Percentiles rank a stretch among this genome's conserved stretches.
Conservation (phyloP, 2,113 vertebrate species). For the Montifringilla adamsi region DNA sequence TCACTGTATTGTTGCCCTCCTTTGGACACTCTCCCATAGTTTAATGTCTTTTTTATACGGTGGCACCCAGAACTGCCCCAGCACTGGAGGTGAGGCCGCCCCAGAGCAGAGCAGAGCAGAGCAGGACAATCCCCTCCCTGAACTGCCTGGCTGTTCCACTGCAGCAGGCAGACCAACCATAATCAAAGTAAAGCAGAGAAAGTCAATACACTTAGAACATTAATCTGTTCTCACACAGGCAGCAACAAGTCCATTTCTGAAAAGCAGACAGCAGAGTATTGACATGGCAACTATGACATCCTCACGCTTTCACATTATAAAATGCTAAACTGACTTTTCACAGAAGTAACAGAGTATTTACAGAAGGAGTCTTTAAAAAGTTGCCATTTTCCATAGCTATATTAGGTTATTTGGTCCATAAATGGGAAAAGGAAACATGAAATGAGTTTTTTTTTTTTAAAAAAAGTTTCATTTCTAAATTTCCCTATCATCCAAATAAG, state of each 20-base stretch:
- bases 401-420: background rate
- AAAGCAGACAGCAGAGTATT: background rate
- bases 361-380: background rate
- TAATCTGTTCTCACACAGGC: background rate
- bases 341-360: background rate
- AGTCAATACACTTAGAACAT: background rate
- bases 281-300: background rate
- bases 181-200: background rate
- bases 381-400: background rate
- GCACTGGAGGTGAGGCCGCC: accelerated
- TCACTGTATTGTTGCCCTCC: background rate
- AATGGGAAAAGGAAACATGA: background rate
- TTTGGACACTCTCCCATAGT: background rate
- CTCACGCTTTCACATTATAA: background rate
- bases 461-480: background rate
- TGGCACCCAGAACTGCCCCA: background rate
- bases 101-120: background rate
- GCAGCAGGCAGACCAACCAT: background rate
- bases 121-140: background rate
- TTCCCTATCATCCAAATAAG: background rate
- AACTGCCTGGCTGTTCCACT: accelerated
- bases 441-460: background rate
- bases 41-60: accelerated
- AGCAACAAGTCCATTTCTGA: background rate
- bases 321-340: background rate